These are phyloP conservation scores for Clarias pachynema DNA, from an alignment of 2,797 vertebrate genomes.

Conservation along the genomic window DNA sequence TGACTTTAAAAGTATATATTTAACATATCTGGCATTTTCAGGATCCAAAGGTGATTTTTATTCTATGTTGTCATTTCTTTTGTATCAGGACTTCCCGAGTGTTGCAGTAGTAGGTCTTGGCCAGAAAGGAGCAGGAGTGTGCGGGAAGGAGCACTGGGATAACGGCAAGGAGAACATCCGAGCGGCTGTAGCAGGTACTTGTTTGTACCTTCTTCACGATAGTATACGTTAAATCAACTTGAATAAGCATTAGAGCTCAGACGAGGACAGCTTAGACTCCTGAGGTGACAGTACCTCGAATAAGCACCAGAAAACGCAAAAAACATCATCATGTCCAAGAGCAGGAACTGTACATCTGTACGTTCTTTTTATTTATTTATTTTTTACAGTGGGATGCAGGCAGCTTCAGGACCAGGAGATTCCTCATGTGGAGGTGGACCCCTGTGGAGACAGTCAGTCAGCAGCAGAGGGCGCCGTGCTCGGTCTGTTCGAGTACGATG, in stretches of 20 bases:
- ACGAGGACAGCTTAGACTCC: background rate
- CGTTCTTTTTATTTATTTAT: background rate
- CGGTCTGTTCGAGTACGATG: slow-evolving; percentile 88
- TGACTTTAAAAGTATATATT: background rate
- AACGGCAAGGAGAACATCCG: slow-evolving; percentile 90
- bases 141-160: slow-evolving; percentile 88
- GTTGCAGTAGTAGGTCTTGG: slow-evolving; percentile 89
- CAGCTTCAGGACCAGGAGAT: slow-evolving; percentile 89
- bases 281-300: background rate
- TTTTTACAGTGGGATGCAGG: slow-evolving; percentile 82
- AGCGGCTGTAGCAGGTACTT: slow-evolving; percentile 82
- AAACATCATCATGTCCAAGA: background rate
- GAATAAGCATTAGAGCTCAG: too few relatives aligned
- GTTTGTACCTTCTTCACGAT: background rate
- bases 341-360: background rate
- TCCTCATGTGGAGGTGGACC: slow-evolving; percentile 86
- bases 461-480: slow-evolving; percentile 93
- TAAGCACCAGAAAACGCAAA: background rate
- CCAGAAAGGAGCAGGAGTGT: slow-evolving; percentile 78
- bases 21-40: background rate
- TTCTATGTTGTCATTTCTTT: background rate
- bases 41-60: background rate
- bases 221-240: too few relatives aligned
- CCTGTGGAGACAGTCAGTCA: slow-evolving; percentile 88
- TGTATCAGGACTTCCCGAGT: slow-evolving; percentile 85